Evolutionary conservation across 64 coral and sea anemone species (phyloP), one percentile per base, ranked within the genome.

Genomic region (Hydrozoanthus tunicans): DNA sequence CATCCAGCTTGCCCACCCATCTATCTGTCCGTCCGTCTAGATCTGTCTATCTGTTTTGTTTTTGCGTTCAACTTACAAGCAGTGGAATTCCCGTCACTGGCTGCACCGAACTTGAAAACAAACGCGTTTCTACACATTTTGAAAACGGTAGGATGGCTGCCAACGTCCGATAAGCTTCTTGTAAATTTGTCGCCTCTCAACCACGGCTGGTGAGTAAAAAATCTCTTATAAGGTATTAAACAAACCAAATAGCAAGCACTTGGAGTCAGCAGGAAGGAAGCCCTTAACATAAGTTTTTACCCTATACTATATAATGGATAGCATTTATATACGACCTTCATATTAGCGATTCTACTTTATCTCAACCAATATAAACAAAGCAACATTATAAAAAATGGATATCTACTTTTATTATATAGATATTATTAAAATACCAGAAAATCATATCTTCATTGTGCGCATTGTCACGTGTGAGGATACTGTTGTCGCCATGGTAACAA

Each of bases 121-220:
- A 73, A 57, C 6, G 68, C 68, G 24, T 86, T 86, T 12, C 68
- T 73, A 10, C 83, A 86, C 83, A 86, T 86, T 12, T 55, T 73
- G n/a, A 26, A 86, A 8, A 86, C 83, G 17, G 83, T 86, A 6
- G 83, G 83, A 27, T 86, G 83, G 0, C 68, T 56, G 3, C 67
- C 55, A 6, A 86, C 55, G 67, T 86, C 56, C 17, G 67, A 58
- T n/a, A 86, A 23, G 14, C 54, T 58, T 67, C 83, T 73, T 4
- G 52, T 74, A 24, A 86, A 59, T 25, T 59, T 73, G 4, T 23
- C 24, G 7, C 53, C 20, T 26, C 59, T 15, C 24, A 81, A 64
- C 9, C 80, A 59, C 9, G 26, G 15, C 83, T 68, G 66, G 64
- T 53, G 26, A 70, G 12, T 56, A 14, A 85, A 15, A 51, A 10